Percentiles rank a stretch among this genome's conserved stretches.
These are phyloP conservation scores for Neuroscelio doddi DNA, from an alignment of 2,888 invertebrate genomes.

Conservation along the genomic window DNA sequence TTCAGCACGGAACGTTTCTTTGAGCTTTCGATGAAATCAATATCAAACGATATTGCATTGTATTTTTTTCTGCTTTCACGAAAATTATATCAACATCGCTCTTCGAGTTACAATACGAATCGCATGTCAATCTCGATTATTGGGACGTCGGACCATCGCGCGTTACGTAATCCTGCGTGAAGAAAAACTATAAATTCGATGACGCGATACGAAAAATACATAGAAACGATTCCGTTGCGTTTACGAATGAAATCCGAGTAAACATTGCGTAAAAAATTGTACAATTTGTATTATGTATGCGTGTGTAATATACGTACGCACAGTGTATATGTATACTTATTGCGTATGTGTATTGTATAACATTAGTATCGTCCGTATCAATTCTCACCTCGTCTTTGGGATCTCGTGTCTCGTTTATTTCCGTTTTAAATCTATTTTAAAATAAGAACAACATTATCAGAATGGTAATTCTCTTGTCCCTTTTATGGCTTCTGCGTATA, in stretches of 20 bases:
- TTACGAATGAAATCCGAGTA: constrained; percentile 24
- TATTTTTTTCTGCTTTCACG: too few species aligned
- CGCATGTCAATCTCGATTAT: constrained; percentile 28
- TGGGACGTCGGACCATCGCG: constrained; percentile 22
- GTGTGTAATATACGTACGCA: constrained; percentile 19
- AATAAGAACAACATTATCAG: constrained; percentile 11
- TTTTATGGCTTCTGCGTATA: neutral
- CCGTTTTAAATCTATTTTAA: constrained; percentile 4
- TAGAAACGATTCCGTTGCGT: constrained; percentile 23
- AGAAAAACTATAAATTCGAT: constrained; percentile 30
- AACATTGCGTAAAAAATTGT: constrained; percentile 40
- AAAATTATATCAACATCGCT: too few species aligned
- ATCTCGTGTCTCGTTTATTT: constrained; percentile 17
- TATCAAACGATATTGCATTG: too few species aligned
- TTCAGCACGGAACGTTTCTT: too few species aligned
- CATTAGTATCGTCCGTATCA: constrained; percentile 32
- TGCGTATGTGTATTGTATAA: constrained; percentile 36
- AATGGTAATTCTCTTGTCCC: too few species aligned
- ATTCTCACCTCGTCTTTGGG: constrained; percentile 26
- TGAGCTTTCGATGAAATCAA: too few species aligned
- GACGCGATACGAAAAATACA: constrained; percentile 22
- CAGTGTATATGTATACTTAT: constrained; percentile 33
- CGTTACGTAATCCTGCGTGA: constrained; percentile 22
- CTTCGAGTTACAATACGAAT: too few species aligned
- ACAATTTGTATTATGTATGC: constrained; percentile 28